Conservation (phyloP, 2,888 invertebrate genomes). For the Cephus runcator region DNA sequence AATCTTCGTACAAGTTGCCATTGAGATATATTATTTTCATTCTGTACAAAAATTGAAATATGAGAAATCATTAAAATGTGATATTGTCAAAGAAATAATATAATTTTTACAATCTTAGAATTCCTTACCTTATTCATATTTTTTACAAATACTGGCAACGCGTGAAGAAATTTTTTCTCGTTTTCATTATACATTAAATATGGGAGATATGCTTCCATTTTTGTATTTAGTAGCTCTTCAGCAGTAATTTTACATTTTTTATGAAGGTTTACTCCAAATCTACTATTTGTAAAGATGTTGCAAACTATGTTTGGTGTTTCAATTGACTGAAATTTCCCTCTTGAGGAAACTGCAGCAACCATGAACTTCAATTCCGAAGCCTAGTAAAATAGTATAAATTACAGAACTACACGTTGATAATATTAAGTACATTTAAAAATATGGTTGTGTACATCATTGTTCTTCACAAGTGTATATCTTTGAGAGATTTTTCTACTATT, state of each 20-base stretch:
- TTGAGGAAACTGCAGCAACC: conserved; percentile 59
- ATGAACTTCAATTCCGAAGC: conserved; percentile 64
- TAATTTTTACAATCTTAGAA: conserved; percentile 38
- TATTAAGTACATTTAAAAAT: background rate
- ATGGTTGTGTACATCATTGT: conserved; percentile 56
- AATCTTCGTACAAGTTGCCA: conserved; percentile 78
- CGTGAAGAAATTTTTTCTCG: conserved; percentile 65
- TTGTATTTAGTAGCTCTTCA: conserved; percentile 56
- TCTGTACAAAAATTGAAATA: conserved; percentile 21
- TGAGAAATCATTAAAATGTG: background rate
- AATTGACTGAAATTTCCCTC: conserved; percentile 63
- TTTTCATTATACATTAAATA: conserved; percentile 67
- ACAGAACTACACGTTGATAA: background rate
- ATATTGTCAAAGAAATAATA: conserved; percentile 7
- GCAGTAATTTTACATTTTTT: conserved; percentile 57
- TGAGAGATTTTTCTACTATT: conserved; percentile 64
- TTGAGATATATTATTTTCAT: conserved; percentile 63
- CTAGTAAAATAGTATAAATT: conserved; percentile 43
- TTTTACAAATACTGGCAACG: conserved; percentile 70
- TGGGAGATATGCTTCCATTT: conserved; percentile 68
- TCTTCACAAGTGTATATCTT: conserved; percentile 62
- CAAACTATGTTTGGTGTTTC: conserved; percentile 53
- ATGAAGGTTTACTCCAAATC: conserved; percentile 63
- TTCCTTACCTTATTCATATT: conserved; percentile 63
- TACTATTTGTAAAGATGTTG: conserved; percentile 54